Evolutionary conservation across 2,797 vertebrate genomes (phyloP).

Genomic region (Pipistrellus pygmaeus): DNA sequence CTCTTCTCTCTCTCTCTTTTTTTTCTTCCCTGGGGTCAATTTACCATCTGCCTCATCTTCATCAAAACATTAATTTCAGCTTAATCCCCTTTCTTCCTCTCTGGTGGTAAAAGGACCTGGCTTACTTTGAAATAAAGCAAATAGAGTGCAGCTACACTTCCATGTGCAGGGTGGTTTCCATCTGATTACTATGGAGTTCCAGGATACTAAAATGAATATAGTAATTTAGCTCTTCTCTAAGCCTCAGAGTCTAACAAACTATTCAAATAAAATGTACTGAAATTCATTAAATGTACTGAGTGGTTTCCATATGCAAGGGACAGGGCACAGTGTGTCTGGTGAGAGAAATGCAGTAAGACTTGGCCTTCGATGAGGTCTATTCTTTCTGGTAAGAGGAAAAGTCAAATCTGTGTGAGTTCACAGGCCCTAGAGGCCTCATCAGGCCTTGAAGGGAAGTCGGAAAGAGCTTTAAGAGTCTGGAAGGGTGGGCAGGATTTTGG

Average conservation of each 20-base stretch:
- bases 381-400: not conserved
- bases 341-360: not conserved
- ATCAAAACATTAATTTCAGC: constrained; percentile 80
- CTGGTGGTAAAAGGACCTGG: constrained; percentile 77
- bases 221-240: constrained; percentile 16
- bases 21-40: constrained; percentile 70
- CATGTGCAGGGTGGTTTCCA: constrained; percentile 46
- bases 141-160: constrained; percentile 45
- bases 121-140: constrained; percentile 74
- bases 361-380: not conserved
- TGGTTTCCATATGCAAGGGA: not conserved
- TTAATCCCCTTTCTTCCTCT: constrained; percentile 79
- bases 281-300: not conserved
- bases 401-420: not conserved
- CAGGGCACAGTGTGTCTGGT: not conserved
- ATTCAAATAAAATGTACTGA: constrained; percentile 17
- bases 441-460: not conserved
- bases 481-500: not conserved
- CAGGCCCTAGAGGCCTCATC: not conserved
- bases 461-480: not conserved
- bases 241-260: constrained; percentile 20
- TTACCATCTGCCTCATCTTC: constrained; percentile 80
- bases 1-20: not conserved
- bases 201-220: constrained; percentile 23
- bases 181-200: constrained; percentile 56